These are phyloP conservation scores for Homarus gammarus DNA, from an alignment of 2,888 invertebrate genomes.

Conservation along the genomic window DNA sequence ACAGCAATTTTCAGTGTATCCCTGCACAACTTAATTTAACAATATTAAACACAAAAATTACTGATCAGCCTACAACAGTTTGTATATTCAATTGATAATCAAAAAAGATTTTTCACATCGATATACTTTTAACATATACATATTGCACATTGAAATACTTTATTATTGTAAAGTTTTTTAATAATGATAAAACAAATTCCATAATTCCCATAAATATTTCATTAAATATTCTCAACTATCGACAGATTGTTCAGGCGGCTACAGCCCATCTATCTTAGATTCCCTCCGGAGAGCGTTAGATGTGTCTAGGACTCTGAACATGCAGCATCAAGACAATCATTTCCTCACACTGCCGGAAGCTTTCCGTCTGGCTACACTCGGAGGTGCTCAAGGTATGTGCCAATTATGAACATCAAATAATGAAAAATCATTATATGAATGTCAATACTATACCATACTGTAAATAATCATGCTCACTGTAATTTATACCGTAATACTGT, in stretches of 20 bases:
- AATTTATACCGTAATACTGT: not conserved
- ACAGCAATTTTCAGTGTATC: no score
- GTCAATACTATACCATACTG: not conserved
- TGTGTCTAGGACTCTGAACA: slow-evolving; percentile 85
- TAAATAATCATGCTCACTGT: not conserved
- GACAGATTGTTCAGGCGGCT: slow-evolving; percentile 90
- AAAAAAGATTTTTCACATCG: no score
- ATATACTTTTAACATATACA: no score
- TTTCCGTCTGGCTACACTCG: slow-evolving; percentile 91
- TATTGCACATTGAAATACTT: no score
- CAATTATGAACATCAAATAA: not conserved
- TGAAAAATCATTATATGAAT: not conserved
- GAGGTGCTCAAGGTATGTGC: slow-evolving; percentile 85
- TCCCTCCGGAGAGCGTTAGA: slow-evolving; percentile 87
- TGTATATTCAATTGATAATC: no score
- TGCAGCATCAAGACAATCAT: slow-evolving; percentile 78
- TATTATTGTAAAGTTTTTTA: no score
- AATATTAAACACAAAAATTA: no score
- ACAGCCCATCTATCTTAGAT: slow-evolving; percentile 87
- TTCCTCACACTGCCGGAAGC: slow-evolving; percentile 87
- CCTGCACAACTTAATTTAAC: no score
- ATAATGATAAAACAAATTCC: no score
- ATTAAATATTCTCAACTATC: not conserved
- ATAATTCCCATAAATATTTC: no score
- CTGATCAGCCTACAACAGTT: no score